phyloP scores from a whole-genome alignment of 1,140 invertebrate species.

The Epicauta chinensis region DNA sequence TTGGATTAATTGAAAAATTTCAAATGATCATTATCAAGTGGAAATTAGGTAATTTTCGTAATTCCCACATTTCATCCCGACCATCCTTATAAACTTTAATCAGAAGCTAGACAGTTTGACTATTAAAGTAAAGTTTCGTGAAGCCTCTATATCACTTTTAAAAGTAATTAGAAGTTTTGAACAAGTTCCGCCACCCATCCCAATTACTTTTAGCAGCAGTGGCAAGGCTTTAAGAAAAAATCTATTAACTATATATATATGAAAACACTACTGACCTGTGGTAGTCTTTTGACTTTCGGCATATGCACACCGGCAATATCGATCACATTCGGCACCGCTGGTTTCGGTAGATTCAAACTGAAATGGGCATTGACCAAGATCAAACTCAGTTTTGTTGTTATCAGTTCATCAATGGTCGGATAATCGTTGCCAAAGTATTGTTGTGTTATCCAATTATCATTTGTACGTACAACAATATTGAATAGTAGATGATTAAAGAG shows the following conservation, averaged over 20 bases:
- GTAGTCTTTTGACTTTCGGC: slow-evolving; percentile 45
- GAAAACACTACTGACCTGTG: slow-evolving; percentile 44
- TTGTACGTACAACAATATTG: not conserved
- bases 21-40: too few relatives aligned
- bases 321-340: slow-evolving; percentile 52
- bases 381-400: slow-evolving; percentile 40
- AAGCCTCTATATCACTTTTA: too few relatives aligned
- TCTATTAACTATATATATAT: not conserved
- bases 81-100: too few relatives aligned
- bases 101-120: too few relatives aligned
- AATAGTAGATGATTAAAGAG: slow-evolving; percentile 1
- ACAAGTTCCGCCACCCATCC: too few relatives aligned
- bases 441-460: slow-evolving; percentile 2
- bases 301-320: slow-evolving; percentile 61
- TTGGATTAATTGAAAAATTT: too few relatives aligned
- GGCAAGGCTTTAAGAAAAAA: too few relatives aligned
- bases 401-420: not conserved
- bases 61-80: too few relatives aligned
- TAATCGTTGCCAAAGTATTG: slow-evolving; percentile 9
- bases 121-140: too few relatives aligned
- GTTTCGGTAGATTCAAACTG: slow-evolving; percentile 48
- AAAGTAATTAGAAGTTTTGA: too few relatives aligned
- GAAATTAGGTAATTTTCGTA: too few relatives aligned
- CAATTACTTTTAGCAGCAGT: too few relatives aligned
- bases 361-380: slow-evolving; percentile 57